phyloP scores from a whole-genome alignment of 2,888 invertebrate genomes.

The Caenorhabditis zanzibari region DNA sequence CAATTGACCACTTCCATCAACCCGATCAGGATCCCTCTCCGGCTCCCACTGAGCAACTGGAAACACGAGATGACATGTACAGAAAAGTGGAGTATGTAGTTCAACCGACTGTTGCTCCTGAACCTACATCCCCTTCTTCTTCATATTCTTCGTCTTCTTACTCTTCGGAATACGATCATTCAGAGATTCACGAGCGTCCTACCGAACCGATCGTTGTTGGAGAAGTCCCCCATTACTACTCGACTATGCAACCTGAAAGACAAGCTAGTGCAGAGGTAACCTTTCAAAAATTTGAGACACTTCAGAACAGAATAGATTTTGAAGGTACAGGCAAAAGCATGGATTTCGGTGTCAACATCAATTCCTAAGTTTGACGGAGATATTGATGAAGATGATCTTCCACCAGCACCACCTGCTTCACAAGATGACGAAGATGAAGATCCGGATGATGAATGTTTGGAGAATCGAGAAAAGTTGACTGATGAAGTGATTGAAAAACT shows the following conservation, averaged over 20 bases:
- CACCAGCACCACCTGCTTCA: conserved; percentile 52
- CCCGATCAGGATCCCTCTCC: conserved; percentile 38
- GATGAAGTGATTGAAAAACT: conserved; percentile 69
- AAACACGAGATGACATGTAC: conserved; percentile 44
- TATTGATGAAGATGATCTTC: conserved; percentile 68
- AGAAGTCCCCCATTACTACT: conserved; percentile 51
- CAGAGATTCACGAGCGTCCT: background rate
- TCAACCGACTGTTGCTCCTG: conserved; percentile 38
- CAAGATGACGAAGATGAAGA: conserved; percentile 54
- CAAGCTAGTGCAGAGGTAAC: conserved; percentile 38
- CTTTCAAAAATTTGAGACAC: background rate
- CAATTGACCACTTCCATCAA: conserved; percentile 17
- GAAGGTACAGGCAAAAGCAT: conserved; percentile 63
- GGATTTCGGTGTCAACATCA: conserved; percentile 57
- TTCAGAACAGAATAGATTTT: conserved; percentile 4
- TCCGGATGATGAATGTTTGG: conserved; percentile 77
- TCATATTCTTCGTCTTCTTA: background rate
- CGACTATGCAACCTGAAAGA: conserved; percentile 39
- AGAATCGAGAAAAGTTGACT: conserved; percentile 70
- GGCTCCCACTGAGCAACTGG: conserved; percentile 1
- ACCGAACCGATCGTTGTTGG: conserved; percentile 55
- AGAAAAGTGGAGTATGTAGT: conserved; percentile 62
- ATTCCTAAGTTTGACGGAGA: conserved; percentile 66
- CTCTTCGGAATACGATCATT: background rate
- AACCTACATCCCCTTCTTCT: background rate